Conservation (phyloP, 2,797 vertebrate genomes). For the Gymnoscopelus braueri region DNA sequence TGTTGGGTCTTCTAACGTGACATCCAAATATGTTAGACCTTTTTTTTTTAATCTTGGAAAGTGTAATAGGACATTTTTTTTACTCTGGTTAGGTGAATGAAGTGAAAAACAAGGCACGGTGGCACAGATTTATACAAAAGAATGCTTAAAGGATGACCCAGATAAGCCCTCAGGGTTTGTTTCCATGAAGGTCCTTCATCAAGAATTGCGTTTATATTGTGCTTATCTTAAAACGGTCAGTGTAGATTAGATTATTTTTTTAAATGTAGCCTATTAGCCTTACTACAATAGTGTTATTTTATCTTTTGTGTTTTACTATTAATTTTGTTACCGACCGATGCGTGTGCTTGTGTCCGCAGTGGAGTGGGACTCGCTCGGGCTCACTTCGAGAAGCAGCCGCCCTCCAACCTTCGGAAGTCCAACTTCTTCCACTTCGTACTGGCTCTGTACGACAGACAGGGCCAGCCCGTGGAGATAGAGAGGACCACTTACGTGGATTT, state of each 20-base stretch:
- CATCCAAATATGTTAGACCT: constrained; percentile 5
- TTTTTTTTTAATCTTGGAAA: too few species aligned
- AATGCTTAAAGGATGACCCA: too few species aligned
- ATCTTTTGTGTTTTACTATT: constrained; percentile 7
- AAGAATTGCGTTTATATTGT: too few species aligned
- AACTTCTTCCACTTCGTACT: constrained; percentile 99
- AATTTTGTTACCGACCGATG: constrained; percentile 33
- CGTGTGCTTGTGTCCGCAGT: constrained; percentile 86
- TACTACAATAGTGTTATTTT: not conserved
- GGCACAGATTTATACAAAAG: too few species aligned
- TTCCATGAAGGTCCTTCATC: too few species aligned
- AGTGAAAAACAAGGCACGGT: too few species aligned
- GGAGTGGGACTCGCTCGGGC: constrained; percentile 97
- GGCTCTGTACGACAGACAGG: constrained; percentile 97
- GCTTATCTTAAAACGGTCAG: not conserved
- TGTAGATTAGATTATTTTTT: not conserved
- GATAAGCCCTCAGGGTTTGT: too few species aligned
- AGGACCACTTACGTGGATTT: constrained; percentile 96
- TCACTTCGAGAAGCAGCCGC: constrained; percentile 99
- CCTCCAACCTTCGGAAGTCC: constrained; percentile 98
- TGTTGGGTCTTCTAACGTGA: not conserved
- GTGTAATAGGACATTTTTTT: too few species aligned
- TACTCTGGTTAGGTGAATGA: too few species aligned
- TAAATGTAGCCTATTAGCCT: not conserved
- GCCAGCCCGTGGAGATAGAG: constrained; percentile 98